Evolutionary conservation across 1,140 invertebrate species (phyloP).

Genomic region (Oryctes rhinoceros): DNA sequence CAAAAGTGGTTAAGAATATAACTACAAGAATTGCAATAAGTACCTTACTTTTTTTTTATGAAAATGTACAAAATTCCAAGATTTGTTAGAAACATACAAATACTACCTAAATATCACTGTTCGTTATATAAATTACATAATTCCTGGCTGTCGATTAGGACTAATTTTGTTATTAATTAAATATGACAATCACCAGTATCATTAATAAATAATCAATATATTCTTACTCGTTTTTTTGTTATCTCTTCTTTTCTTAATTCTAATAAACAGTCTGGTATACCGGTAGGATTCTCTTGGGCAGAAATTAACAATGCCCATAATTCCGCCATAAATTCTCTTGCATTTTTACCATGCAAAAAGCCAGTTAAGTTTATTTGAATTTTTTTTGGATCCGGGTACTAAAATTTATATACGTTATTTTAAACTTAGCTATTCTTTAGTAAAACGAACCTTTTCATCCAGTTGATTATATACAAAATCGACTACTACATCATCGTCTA

Average conservation of each 20-base stretch:
- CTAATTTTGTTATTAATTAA: too few relatives aligned
- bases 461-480: constrained; percentile 99
- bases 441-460: constrained; percentile 81
- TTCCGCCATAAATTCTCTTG: constrained; percentile 96
- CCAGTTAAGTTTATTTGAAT: constrained; percentile 99
- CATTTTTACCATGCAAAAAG: constrained; percentile 98
- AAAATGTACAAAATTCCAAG: too few relatives aligned
- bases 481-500: constrained; percentile 98
- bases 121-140: too few relatives aligned
- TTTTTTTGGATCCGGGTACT: constrained; percentile 95
- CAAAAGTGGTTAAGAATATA: too few relatives aligned
- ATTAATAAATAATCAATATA: background rate
- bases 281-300: constrained; percentile 92
- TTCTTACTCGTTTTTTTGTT: constrained; percentile 77
- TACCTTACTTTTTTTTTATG: too few relatives aligned
- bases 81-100: too few relatives aligned
- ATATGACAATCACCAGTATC: background rate
- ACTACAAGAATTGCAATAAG: too few relatives aligned
- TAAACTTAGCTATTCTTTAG: background rate
- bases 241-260: constrained; percentile 98
- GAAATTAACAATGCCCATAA: constrained; percentile 95
- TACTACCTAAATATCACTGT: too few relatives aligned
- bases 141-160: too few relatives aligned
- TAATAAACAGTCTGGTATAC: constrained; percentile 92
- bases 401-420: constrained; percentile 53